Percentiles rank a stretch among this genome's conserved stretches.
These are phyloP conservation scores for Mola mola DNA, from an alignment of 2,113 vertebrate genomes.

Conservation along the genomic window DNA sequence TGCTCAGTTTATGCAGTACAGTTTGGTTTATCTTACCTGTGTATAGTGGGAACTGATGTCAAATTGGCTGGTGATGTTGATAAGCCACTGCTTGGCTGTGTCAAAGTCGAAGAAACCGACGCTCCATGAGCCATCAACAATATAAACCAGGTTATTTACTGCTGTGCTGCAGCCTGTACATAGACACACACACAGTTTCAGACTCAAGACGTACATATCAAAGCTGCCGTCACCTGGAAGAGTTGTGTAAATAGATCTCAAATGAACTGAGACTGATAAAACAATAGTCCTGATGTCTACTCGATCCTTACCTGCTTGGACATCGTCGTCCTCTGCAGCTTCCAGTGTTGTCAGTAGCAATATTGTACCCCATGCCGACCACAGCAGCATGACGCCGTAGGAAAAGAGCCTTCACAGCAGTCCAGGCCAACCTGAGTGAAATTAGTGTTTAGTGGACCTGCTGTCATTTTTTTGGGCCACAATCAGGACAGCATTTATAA, in stretches of 20 bases:
- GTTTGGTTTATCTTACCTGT: conserved; percentile 63
- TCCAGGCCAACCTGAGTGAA: conserved; percentile 7
- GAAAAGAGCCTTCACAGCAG: conserved; percentile 1
- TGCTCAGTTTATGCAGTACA: too few species aligned
- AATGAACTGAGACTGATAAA: not conserved
- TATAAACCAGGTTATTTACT: conserved; percentile 84
- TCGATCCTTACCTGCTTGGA: conserved; percentile 73
- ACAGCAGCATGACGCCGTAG: conserved; percentile 61
- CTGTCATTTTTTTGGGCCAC: not conserved
- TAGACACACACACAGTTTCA: conserved; percentile 22
- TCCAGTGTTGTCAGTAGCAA: conserved; percentile 50
- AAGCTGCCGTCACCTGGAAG: too few species aligned
- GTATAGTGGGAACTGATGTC: conserved; percentile 82
- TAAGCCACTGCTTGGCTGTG: conserved; percentile 82
- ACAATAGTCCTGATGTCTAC: not conserved
- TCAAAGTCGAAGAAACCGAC: conserved; percentile 81
- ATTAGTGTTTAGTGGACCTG: not conserved
- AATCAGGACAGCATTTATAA: too few species aligned
- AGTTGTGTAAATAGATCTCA: not conserved
- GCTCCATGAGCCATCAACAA: conserved; percentile 86
- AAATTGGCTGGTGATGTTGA: conserved; percentile 85
- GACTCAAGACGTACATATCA: too few species aligned
- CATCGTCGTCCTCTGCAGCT: conserved; percentile 65
- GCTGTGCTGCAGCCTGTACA: conserved; percentile 83
- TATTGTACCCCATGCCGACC: conserved; percentile 55